These are phyloP conservation scores for Cephus pygmeus DNA, from an alignment of 2,888 invertebrate species.

Conservation along the genomic window DNA sequence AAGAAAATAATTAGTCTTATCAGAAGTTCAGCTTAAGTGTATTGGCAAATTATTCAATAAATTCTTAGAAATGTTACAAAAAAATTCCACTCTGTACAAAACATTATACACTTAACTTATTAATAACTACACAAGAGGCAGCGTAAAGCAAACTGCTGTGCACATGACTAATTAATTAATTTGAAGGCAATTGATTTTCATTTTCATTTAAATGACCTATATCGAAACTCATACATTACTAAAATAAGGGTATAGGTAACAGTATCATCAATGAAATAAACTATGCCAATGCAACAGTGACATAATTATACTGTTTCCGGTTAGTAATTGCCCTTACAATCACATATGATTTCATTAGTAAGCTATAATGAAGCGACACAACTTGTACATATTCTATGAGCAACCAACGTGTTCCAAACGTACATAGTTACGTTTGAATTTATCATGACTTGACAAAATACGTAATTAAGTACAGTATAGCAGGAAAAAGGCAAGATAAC, in stretches of 20 bases:
- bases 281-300: neutral
- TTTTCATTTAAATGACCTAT: neutral
- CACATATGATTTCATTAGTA: neutral
- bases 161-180: neutral
- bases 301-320: neutral
- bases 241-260: neutral
- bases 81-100: neutral
- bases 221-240: neutral
- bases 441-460: neutral
- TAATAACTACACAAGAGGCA: neutral
- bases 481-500: neutral
- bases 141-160: neutral
- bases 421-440: neutral
- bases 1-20: neutral
- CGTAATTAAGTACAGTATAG: neutral
- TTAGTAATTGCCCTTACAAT: neutral
- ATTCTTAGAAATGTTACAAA: neutral
- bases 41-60: neutral
- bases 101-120: neutral
- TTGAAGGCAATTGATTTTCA: neutral
- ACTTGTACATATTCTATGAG: neutral
- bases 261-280: neutral
- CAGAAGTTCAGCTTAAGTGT: neutral
- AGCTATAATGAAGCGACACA: neutral
- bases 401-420: neutral